Conservation (phyloP, 1,140 invertebrate genomes). For the Drosophila repleta region DNA sequence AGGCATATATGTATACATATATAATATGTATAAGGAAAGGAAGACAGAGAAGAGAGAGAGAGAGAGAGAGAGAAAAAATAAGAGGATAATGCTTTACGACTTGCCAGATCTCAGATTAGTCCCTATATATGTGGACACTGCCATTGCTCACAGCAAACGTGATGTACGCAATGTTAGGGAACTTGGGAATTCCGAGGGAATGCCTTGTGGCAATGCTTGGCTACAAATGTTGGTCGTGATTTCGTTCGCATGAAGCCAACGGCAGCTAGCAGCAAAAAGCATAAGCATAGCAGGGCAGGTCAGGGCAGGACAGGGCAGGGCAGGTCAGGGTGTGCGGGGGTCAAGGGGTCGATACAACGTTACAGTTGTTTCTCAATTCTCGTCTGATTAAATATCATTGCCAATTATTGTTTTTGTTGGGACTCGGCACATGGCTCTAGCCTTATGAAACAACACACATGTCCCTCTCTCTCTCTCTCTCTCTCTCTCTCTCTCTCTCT, state of each 20-base stretch:
- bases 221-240: slow-evolving; percentile 34
- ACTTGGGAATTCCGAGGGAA: slow-evolving; percentile 1
- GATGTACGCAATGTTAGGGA: no score
- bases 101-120: no score
- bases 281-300: no score
- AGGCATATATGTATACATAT: no score
- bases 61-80: no score
- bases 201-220: slow-evolving; percentile 16
- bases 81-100: no score
- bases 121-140: no score
- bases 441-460: neutral
- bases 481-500: neutral
- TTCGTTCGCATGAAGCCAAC: slow-evolving; percentile 7
- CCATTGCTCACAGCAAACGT: no score
- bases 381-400: slow-evolving; percentile 35
- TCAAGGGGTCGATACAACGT: slow-evolving; percentile 8
- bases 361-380: slow-evolving; percentile 13
- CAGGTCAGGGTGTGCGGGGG: neutral
- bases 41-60: no score
- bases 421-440: slow-evolving; percentile 1
- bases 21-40: no score
- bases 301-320: no score
- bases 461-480: neutral
- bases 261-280: neutral
- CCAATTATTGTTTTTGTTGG: slow-evolving; percentile 30